Evolutionary conservation across 2,888 invertebrate genomes (phyloP), one percentile per base, ranked within the genome.

Genomic region (Drosophila testacea): DNA sequence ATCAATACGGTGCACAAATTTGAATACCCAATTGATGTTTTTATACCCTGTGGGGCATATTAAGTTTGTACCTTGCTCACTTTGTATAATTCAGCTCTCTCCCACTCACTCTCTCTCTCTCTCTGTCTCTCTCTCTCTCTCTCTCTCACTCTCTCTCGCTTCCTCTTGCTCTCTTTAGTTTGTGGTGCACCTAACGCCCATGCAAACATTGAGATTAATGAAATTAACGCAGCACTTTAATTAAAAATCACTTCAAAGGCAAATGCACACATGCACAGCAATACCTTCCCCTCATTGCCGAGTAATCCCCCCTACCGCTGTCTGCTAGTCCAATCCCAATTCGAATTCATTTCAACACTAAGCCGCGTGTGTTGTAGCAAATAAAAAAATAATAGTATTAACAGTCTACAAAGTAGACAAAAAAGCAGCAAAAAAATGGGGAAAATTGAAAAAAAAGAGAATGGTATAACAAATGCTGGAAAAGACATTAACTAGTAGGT

Each of bases 381-480:
- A 89, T 87, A 81, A 70, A 89, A 89, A 84, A 81, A 84, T 87
- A 89, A 87, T 77, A 74, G 82, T 76, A 89, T 77, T 77, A 75
- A 83, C 68, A 61, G 67, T 56, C 69, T 64, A 48, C 47, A 87
- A 69, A 68, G 69, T 59, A 50, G 27, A 61, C 48, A 61, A 61
- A 69, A 32, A 46, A 11, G 6, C 2, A 46, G n/a, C 6, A 34
- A 38, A 30, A 41, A 4, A 36, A 16, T 13, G 22, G 1, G 27
- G 6, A 67, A 57, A 11, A 28, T 36, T 32, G 44, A 3, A 22
- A 22, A 22, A 22, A 22, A 22, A 22, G 22, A 3, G 22, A 3
- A 22, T 22, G 16, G 44, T 54, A 62, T 39, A 66, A 73, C 55
- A 42, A 55, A 59, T 55, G 69, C 54, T 52, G 52, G 28, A 51